Base-by-base conservation (phyloP, 1,140 invertebrate species). In the Popillia japonica region DNA sequence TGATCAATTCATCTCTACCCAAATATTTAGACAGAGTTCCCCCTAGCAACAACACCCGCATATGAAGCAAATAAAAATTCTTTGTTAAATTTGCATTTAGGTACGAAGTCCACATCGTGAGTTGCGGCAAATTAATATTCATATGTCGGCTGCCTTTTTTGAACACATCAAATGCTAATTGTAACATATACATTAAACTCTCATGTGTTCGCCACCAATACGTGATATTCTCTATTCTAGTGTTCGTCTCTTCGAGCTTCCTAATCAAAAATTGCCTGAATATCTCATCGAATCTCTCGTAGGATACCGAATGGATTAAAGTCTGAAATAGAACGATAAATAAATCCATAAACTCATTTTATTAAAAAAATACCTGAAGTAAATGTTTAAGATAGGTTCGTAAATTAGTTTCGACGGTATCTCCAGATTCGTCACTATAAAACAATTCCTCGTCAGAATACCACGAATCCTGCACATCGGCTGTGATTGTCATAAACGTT, bases 401-500 rank as follows among this genome's bases (percentile, higher is more conserved):
- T 75, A 75, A 42, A 48, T 55, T 75, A 20, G 20, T 55, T 55
- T 75, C 74, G 20, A 48, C 44, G 20, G 40, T 41, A 42, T 75
- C 74, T 55, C 44, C 74, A 11, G 72, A 73, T 40, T 78, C 72
- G n/a, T 78, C 78, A 27, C 11, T 64, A 27, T 75, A 59, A 72
- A 73, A 78, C 40, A 42, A 6, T 61, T 78, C 78, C 42, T 68
- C 27, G 23, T 78, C 78, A 61, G 22, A 61, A 75, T 64, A 61
- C 78, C 78, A 78, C 17, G 22, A 9, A 40, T 40, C 17, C 22
- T 78, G 72, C 8, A 68, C 27, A 20, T 78, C 78, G 40, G 40
- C n/a, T 0, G 78, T 72, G 48, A 78, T 68, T 41, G 23, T 44
- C 78, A 78, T 75, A 68, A 78, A 78, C 7, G 75, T 27, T 41